These are phyloP conservation scores for Apamea monoglypha DNA, from an alignment of 2,888 invertebrate genomes.

Conservation along the genomic window DNA sequence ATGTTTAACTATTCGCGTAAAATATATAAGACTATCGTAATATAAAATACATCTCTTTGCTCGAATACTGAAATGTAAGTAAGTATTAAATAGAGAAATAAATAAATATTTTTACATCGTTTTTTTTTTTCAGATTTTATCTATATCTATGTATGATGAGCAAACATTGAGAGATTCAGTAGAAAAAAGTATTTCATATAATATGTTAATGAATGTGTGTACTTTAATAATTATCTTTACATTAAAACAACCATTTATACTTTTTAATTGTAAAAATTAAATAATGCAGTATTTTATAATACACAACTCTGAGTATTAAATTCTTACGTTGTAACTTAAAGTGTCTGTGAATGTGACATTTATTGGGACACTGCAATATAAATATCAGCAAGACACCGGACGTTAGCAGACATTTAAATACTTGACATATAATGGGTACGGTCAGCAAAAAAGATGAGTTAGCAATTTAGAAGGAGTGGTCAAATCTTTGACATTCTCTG, in stretches of 20 bases:
- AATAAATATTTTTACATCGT: neutral
- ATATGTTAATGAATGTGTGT: neutral
- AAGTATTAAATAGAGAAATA: constrained; percentile 6
- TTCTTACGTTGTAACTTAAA: constrained; percentile 15
- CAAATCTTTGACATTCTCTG: neutral
- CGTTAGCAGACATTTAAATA: constrained; percentile 17
- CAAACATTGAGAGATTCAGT: constrained; percentile 24
- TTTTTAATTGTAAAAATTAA: neutral
- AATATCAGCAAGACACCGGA: constrained; percentile 21
- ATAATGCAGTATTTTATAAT: constrained; percentile 14
- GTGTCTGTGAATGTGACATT: constrained; percentile 16
- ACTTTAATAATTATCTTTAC: neutral
- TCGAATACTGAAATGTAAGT: constrained; percentile 17
- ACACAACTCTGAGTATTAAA: constrained; percentile 53
- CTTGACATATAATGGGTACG: neutral
- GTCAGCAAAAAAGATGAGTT: neutral
- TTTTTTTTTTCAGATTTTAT: neutral
- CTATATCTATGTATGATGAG: constrained; percentile 44
- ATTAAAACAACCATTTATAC: constrained; percentile 5
- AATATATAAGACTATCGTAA: constrained; percentile 5
- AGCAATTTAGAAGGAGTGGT: neutral
- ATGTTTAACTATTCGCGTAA: constrained; percentile 1
- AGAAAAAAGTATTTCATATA: constrained; percentile 24
- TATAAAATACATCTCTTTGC: neutral
- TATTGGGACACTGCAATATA: constrained; percentile 11